phyloP scores from a whole-genome alignment of 2,113 vertebrate genomes.

The Gadus macrocephalus region DNA sequence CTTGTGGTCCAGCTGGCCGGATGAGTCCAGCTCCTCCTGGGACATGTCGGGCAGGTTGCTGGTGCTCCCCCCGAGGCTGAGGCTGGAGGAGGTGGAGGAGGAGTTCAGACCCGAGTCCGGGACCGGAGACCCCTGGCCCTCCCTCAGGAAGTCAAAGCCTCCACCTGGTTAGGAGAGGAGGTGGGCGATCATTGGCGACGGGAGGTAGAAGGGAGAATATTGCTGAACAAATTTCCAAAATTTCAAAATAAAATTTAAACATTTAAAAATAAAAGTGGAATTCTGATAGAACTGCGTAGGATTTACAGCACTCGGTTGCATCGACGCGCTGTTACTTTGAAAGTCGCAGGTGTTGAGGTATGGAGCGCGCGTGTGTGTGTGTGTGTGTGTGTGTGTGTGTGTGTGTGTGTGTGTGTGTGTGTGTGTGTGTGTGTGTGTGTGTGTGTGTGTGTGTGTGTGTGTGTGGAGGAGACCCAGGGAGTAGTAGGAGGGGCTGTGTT shows the following conservation, averaged over 20 bases:
- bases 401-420: background rate
- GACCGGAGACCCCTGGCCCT: slow-evolving; percentile 86
- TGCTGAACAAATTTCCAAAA: no score
- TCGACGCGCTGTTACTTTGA: no score
- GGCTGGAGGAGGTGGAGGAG: slow-evolving; percentile 93
- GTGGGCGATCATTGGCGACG: no score
- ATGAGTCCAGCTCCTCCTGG: slow-evolving; percentile 81
- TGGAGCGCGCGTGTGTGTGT: no score
- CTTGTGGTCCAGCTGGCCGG: slow-evolving; percentile 82
- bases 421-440: no score
- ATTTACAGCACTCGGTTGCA: no score
- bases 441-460: background rate
- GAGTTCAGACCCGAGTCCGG: slow-evolving; percentile 94
- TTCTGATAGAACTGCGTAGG: no score
- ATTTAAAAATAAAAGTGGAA: no score
- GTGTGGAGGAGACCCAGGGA: background rate
- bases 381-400: no score
- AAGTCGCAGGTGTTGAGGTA: no score
- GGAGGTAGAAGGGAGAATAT: no score
- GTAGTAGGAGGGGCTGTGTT: slow-evolving; percentile 2
- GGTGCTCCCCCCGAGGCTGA: slow-evolving; percentile 90
- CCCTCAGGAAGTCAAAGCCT: slow-evolving; percentile 89
- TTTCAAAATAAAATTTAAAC: no score
- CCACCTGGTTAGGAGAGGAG: slow-evolving; percentile 61
- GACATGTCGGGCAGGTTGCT: slow-evolving; percentile 91